Evolutionary conservation across 1,140 invertebrate genomes (phyloP), one percentile per base, ranked within the genome.

Genomic region (Drosophila malerkotliana): DNA sequence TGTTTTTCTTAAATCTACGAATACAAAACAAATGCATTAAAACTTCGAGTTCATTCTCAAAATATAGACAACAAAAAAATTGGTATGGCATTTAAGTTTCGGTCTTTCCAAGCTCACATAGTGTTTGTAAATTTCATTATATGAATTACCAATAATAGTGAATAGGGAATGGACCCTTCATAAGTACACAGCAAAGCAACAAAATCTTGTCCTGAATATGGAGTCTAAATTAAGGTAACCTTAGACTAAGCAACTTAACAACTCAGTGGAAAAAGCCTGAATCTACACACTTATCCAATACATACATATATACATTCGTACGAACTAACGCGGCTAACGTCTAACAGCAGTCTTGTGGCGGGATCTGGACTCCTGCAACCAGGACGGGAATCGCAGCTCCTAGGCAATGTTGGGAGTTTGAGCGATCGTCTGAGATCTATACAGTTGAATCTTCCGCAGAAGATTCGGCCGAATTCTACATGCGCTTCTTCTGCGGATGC

Each of bases 401-500:
- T 75, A 60, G 41, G 45, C 75, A 55, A 59, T 28, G 41, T 59
- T 39, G 10, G 12, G 10, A 9, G 10, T n/a, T 37, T 10, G 10
- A 34, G 32, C 9, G 34, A 30, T 28, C 51, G 49, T 45, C 39
- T 72, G 83, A 89, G 83, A 88, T 88, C 83, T 83, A 88, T 32
- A 51, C 72, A 55, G 47, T 64, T 64, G 79, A 90, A 88, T 91
- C 90, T 77, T 91, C 90, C 64, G 59, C 45, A 34, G 82, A 87
- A 84, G 81, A 90, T 83, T 91, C 85, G 61, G 72, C 51, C 57
- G 55, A 79, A 39, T 91, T 74, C 87, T 91, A 91, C 82, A 91
- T 72, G 32, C 84, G 74, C 55, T 95, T 95, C 12, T 94, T 94
- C 63, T 94, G 94, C 21, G 95, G 95, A 93, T 97, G 96, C 72